These are phyloP conservation scores for Tupaia chinensis DNA, from an alignment of 2,113 vertebrate species.

Conservation along the genomic window DNA sequence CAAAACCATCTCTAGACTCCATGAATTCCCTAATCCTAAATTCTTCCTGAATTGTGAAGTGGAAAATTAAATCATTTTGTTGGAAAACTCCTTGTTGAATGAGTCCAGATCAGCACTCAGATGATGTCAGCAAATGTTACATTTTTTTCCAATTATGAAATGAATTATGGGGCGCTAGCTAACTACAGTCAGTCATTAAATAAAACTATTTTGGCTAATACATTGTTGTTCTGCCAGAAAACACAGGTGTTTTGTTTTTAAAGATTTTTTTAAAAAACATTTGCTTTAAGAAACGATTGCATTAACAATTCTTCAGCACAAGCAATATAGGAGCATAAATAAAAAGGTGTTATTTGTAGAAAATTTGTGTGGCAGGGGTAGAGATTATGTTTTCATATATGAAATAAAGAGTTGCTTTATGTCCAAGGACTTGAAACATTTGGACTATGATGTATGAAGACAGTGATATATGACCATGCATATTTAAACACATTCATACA, in stretches of 20 bases:
- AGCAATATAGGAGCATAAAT: slow-evolving; percentile 38
- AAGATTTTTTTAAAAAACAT: slow-evolving; percentile 60
- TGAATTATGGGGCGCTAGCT: slow-evolving; percentile 83
- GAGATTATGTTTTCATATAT: slow-evolving; percentile 59
- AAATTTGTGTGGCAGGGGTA: slow-evolving; percentile 49
- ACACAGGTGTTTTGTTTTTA: slow-evolving; percentile 85
- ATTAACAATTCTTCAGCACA: slow-evolving; percentile 57
- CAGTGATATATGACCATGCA: slow-evolving; percentile 50
- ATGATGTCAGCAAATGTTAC: slow-evolving; percentile 86
- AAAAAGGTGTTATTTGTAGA: slow-evolving; percentile 58
- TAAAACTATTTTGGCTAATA: slow-evolving; percentile 81
- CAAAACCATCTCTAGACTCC: slow-evolving; percentile 51
- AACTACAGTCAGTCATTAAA: slow-evolving; percentile 81
- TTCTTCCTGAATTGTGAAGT: slow-evolving; percentile 79
- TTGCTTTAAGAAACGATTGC: slow-evolving; percentile 74
- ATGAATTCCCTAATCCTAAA: slow-evolving; percentile 63
- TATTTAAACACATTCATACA: slow-evolving; percentile 63
- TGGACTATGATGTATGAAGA: slow-evolving; percentile 36
- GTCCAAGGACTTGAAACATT: slow-evolving; percentile 56
- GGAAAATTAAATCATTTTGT: slow-evolving; percentile 82
- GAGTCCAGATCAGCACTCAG: slow-evolving; percentile 81
- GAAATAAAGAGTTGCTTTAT: slow-evolving; percentile 74
- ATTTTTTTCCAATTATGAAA: slow-evolving; percentile 87
- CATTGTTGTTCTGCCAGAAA: slow-evolving; percentile 83
- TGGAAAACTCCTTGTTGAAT: slow-evolving; percentile 82